These are phyloP conservation scores for Phaethornis superciliosus DNA, from an alignment of 2,113 vertebrate species.

Conservation along the genomic window DNA sequence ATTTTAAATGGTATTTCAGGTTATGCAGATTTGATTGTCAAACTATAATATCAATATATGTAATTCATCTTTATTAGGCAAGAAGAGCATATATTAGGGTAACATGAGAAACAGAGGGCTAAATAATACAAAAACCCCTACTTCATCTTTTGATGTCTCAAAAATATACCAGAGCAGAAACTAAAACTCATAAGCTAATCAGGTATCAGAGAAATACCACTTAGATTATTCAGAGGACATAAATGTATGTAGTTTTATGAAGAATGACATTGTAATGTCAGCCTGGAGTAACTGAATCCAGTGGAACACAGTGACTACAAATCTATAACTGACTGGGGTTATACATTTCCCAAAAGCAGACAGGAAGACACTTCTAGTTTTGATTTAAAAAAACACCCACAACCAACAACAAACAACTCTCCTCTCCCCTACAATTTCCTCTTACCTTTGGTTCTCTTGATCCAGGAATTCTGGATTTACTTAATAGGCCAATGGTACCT, in stretches of 20 bases:
- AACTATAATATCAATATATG: neutral
- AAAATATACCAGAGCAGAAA: neutral
- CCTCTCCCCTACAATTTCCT: neutral
- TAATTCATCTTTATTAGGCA: neutral
- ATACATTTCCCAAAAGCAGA: neutral
- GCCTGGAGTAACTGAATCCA: neutral
- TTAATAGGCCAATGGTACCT: slow-evolving; percentile 64
- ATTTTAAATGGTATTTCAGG: neutral
- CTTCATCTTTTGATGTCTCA: neutral
- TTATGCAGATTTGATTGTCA: neutral
- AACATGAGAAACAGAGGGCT: neutral
- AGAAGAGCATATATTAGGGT: neutral
- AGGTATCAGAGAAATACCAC: neutral
- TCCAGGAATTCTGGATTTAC: neutral
- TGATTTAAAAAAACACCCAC: neutral
- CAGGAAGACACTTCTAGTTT: neutral
- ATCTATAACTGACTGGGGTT: neutral
- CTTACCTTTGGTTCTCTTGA: slow-evolving; percentile 76
- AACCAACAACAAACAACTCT: neutral
- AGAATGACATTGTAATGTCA: neutral
- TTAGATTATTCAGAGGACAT: neutral
- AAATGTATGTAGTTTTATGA: too few relatives aligned
- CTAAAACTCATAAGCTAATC: neutral
- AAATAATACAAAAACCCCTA: neutral
- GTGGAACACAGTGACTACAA: neutral